Evolutionary conservation across 2,797 vertebrate species (phyloP).

Genomic region (Acanthopagrus latus): DNA sequence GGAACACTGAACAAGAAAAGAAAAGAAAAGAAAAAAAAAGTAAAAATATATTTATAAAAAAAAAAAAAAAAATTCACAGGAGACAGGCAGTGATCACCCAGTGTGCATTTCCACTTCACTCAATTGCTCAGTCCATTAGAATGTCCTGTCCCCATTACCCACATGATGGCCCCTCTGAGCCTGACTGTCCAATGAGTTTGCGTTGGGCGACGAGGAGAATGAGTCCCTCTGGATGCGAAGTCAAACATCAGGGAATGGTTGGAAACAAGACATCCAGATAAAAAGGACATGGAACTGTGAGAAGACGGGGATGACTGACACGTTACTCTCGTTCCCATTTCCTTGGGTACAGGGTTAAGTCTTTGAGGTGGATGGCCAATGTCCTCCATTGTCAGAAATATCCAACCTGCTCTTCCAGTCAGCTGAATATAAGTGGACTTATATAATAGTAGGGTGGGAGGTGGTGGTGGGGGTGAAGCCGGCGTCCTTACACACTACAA

Average conservation of each 20-base stretch:
- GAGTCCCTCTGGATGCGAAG: conserved; percentile 35
- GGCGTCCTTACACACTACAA: conserved; percentile 66
- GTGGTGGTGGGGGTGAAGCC: conserved; percentile 47
- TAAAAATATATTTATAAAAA: conserved; percentile 34
- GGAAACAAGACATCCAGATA: conserved; percentile 54
- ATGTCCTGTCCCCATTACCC: conserved; percentile 54
- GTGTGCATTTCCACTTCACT: conserved; percentile 72
- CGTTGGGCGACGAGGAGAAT: conserved; percentile 48
- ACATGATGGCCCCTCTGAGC: conserved; percentile 36
- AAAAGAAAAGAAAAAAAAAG: conserved; percentile 27
- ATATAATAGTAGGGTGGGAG: neutral
- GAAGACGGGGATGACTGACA: conserved; percentile 25
- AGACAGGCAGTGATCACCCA: conserved; percentile 75
- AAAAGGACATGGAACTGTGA: conserved; percentile 20
- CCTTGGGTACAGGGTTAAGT: conserved; percentile 49
- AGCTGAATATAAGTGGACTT: conserved; percentile 33
- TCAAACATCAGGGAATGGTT: conserved; percentile 57
- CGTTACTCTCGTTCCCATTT: conserved; percentile 43
- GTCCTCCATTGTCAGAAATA: conserved; percentile 57
- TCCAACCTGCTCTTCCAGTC: conserved; percentile 55
- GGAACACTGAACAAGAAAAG: conserved; percentile 59
- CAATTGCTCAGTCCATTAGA: conserved; percentile 70
- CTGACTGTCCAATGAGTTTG: conserved; percentile 59
- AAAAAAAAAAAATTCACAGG: conserved; percentile 69
- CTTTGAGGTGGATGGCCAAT: conserved; percentile 58